These are phyloP conservation scores for Pampus argenteus DNA, from an alignment of 2,797 vertebrate genomes.

Conservation along the genomic window DNA sequence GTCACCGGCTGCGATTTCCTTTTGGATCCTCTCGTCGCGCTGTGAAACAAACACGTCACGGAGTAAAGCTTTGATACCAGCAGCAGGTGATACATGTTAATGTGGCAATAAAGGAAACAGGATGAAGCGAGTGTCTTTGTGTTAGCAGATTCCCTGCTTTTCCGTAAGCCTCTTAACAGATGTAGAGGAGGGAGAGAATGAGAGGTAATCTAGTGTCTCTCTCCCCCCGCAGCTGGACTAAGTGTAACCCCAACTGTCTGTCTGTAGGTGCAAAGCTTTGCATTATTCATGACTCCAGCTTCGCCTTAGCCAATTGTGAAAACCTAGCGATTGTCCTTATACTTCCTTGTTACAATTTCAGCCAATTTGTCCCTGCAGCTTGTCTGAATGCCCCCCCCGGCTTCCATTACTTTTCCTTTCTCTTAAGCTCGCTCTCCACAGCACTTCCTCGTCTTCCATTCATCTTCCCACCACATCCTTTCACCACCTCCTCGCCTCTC, in stretches of 20 bases:
- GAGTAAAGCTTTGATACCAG: slow-evolving; percentile 2
- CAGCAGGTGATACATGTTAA: slow-evolving; percentile 20
- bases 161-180: slow-evolving; percentile 48
- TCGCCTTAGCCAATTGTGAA: slow-evolving; percentile 54
- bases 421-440: slow-evolving; percentile 27
- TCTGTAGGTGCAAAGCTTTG: slow-evolving; percentile 26
- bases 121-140: slow-evolving; percentile 5
- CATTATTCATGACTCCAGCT: slow-evolving; percentile 62
- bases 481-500: slow-evolving; percentile 21
- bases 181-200: slow-evolving; percentile 43
- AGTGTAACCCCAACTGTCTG: slow-evolving; percentile 26
- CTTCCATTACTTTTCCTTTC: slow-evolving; percentile 20
- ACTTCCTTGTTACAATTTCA: not conserved
- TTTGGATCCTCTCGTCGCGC: not conserved
- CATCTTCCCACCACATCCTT: slow-evolving; percentile 47
- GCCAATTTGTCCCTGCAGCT: slow-evolving; percentile 6
- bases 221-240: not conserved
- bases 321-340: slow-evolving; percentile 29
- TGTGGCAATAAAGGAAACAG: not conserved
- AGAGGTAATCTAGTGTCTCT: slow-evolving; percentile 22
- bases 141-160: slow-evolving; percentile 18
- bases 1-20: not conserved
- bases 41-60: slow-evolving; percentile 10
- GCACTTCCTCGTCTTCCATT: slow-evolving; percentile 37
- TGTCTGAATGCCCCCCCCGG: slow-evolving; percentile 6